phyloP scores from a whole-genome alignment of 1,140 invertebrate genomes.

The Drosophila tani region DNA sequence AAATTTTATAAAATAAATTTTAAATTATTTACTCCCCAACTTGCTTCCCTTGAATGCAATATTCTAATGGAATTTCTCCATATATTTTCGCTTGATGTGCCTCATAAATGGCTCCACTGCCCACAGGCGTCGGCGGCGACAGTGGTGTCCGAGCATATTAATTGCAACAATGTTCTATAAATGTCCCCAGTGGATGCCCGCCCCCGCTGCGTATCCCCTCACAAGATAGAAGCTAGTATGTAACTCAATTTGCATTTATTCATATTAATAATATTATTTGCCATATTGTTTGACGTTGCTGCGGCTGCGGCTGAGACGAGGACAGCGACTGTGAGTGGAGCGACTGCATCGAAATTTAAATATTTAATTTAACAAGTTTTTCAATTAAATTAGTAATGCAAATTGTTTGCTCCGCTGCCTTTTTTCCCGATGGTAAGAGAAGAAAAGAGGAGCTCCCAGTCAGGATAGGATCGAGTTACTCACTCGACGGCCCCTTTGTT shows the following conservation, averaged over 20 bases:
- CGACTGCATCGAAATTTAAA: constrained; percentile 64
- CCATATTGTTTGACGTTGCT: constrained; percentile 55
- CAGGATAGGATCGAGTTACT: constrained; percentile 26
- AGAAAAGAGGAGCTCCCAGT: background rate
- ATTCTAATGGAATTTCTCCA: background rate
- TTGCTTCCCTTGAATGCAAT: constrained; percentile 20
- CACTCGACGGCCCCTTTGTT: constrained; percentile 36
- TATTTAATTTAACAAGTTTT: constrained; percentile 80
- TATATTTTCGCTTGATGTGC: constrained; percentile 4
- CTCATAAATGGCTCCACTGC: constrained; percentile 34
- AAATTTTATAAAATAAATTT: background rate
- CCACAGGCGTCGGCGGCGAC: constrained; percentile 18
- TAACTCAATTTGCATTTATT: constrained; percentile 74
- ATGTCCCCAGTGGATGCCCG: constrained; percentile 34
- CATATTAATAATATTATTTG: constrained; percentile 68
- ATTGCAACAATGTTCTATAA: constrained; percentile 50
- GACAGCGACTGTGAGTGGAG: constrained; percentile 19
- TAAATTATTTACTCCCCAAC: background rate
- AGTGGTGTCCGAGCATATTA: constrained; percentile 31
- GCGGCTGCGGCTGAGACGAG: constrained; percentile 19
- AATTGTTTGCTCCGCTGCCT: constrained; percentile 50
- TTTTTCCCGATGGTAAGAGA: constrained; percentile 11
- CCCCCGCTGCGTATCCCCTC: background rate
- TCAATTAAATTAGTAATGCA: constrained; percentile 77
- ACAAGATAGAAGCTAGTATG: constrained; percentile 19